Evolutionary conservation across 2,113 vertebrate genomes (phyloP).

Genomic region (Myotis brandtii): DNA sequence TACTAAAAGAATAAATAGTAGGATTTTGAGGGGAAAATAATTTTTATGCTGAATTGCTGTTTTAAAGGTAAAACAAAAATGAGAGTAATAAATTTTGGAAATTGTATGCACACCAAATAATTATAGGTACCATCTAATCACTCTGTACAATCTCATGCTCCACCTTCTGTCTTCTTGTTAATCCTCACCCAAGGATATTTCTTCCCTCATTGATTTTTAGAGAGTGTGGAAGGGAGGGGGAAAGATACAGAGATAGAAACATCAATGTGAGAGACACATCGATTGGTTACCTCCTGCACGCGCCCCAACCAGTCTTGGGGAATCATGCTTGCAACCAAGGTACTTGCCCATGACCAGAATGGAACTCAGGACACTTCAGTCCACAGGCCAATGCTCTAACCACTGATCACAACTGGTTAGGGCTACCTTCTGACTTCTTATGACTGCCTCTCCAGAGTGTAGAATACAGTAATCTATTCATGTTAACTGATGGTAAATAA

Average conservation of each 20-base stretch:
- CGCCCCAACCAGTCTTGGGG: too few relatives aligned
- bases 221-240: too few relatives aligned
- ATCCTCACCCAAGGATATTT: too few relatives aligned
- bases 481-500: slow-evolving; percentile 31
- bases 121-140: not conserved
- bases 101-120: not conserved
- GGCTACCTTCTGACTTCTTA: not conserved
- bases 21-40: not conserved
- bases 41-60: not conserved
- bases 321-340: too few relatives aligned
- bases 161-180: not conserved
- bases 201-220: too few relatives aligned
- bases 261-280: too few relatives aligned
- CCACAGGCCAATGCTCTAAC: too few relatives aligned
- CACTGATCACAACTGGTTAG: too few relatives aligned
- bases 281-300: too few relatives aligned
- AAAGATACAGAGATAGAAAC: too few relatives aligned
- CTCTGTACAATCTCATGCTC: not conserved
- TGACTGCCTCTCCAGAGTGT: not conserved
- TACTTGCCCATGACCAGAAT: too few relatives aligned
- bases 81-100: not conserved
- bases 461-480: slow-evolving; percentile 29
- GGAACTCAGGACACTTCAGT: too few relatives aligned
- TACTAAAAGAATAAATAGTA: not conserved
- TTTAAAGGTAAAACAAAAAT: slow-evolving; percentile 17